Conservation (phyloP, 2,888 invertebrate genomes). For the Electrophaes corylata region DNA sequence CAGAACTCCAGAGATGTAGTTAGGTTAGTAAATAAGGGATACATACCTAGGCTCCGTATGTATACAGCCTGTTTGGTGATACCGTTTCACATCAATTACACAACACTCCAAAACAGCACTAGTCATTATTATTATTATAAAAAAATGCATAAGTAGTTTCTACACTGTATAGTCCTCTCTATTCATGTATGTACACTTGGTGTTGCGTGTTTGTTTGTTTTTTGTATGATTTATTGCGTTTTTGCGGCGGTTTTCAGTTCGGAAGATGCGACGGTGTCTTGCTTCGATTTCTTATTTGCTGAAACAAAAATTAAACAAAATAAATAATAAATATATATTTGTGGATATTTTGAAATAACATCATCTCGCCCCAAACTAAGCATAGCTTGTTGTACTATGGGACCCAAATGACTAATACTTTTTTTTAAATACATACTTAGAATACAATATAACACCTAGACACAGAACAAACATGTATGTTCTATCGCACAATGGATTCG, state of each 20-base stretch:
- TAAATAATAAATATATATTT: too few species aligned
- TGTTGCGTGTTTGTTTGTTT: constrained; percentile 28
- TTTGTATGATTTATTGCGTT: constrained; percentile 54
- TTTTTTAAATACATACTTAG: too few species aligned
- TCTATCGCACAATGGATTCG: too few species aligned
- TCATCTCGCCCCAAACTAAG: too few species aligned
- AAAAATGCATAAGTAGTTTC: constrained; percentile 52
- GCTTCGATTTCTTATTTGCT: constrained; percentile 67
- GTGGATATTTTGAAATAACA: too few species aligned
- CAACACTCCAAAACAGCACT: constrained; percentile 33
- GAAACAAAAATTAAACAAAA: too few species aligned
- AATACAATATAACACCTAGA: too few species aligned
- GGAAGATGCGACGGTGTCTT: constrained; percentile 50
- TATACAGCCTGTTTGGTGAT: constrained; percentile 55
- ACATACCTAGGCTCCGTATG: constrained; percentile 67
- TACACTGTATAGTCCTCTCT: constrained; percentile 42
- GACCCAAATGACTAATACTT: too few species aligned
- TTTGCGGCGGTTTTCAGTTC: constrained; percentile 59
- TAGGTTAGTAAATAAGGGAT: too few species aligned
- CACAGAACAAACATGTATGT: too few species aligned
- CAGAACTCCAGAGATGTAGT: too few species aligned
- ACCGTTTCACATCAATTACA: constrained; percentile 38
- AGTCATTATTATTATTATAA: constrained; percentile 34
- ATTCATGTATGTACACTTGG: constrained; percentile 42
- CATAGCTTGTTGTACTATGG: too few species aligned